These are phyloP conservation scores for Morphnarchus princeps DNA, from an alignment of 2,113 vertebrate species.

Conservation along the genomic window DNA sequence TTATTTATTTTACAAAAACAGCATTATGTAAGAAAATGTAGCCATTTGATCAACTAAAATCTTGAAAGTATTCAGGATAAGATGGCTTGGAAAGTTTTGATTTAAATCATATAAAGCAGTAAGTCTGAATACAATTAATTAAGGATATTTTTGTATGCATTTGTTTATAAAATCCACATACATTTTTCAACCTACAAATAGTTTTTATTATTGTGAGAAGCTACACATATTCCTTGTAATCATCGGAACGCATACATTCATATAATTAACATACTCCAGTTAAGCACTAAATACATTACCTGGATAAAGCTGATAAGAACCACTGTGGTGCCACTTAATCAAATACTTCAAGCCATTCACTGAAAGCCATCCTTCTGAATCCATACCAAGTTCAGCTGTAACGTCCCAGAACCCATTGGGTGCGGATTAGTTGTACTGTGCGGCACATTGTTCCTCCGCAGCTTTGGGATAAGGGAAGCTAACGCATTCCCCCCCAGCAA, in stretches of 20 bases:
- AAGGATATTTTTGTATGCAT: background rate
- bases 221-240: background rate
- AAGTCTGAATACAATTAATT: background rate
- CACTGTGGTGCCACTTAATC: constrained; percentile 89
- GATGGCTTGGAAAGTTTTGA: background rate
- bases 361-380: constrained; percentile 87
- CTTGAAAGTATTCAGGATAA: background rate
- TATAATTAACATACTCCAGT: background rate
- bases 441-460: constrained; percentile 42
- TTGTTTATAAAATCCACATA: background rate
- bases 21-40: background rate
- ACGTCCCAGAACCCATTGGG: constrained; percentile 1
- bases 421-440: background rate
- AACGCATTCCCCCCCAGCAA: background rate
- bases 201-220: background rate
- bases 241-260: background rate
- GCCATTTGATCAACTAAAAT: background rate
- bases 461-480: background rate
- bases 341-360: constrained; percentile 84
- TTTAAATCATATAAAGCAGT: background rate
- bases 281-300: constrained; percentile 74
- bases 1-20: background rate
- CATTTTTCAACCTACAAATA: background rate
- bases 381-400: constrained; percentile 80
- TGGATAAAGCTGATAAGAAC: constrained; percentile 93